Evolutionary conservation across 2,888 invertebrate genomes (phyloP).

Genomic region (Epinotia ramella): DNA sequence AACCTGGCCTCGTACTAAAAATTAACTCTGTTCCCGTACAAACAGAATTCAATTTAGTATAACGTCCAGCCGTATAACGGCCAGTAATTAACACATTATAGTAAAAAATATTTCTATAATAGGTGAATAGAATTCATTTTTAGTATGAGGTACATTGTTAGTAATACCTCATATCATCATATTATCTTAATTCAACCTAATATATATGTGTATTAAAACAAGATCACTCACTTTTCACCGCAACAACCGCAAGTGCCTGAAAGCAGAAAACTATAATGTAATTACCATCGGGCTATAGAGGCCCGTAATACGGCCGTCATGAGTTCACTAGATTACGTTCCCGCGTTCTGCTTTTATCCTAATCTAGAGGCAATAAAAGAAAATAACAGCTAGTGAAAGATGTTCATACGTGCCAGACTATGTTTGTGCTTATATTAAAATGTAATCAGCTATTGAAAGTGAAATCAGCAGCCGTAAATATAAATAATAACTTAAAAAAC

Average conservation of each 20-base stretch:
- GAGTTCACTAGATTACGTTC: slow-evolving; percentile 25
- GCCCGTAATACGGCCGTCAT: slow-evolving; percentile 9
- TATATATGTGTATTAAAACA: not conserved
- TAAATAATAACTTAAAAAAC: not conserved
- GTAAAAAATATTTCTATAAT: no score
- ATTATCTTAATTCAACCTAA: not conserved
- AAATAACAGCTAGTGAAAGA: not conserved
- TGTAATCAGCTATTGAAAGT: not conserved
- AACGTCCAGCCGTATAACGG: no score
- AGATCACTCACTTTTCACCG: slow-evolving; percentile 29
- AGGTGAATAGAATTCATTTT: no score
- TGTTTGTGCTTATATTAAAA: not conserved
- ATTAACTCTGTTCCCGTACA: no score
- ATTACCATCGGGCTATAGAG: slow-evolving; percentile 1
- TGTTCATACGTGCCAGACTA: not conserved
- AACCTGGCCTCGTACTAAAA: no score
- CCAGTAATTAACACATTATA: no score
- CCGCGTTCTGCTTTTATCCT: not conserved
- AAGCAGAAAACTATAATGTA: slow-evolving; percentile 34
- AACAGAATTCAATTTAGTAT: no score
- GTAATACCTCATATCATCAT: no score
- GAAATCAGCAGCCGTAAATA: not conserved
- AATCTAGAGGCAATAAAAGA: slow-evolving; percentile 2
- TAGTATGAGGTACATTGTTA: no score
- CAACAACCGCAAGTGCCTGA: slow-evolving; percentile 26